Evolutionary conservation across 2,797 vertebrate species (phyloP).

Genomic region (Apogon hyalosoma): DNA sequence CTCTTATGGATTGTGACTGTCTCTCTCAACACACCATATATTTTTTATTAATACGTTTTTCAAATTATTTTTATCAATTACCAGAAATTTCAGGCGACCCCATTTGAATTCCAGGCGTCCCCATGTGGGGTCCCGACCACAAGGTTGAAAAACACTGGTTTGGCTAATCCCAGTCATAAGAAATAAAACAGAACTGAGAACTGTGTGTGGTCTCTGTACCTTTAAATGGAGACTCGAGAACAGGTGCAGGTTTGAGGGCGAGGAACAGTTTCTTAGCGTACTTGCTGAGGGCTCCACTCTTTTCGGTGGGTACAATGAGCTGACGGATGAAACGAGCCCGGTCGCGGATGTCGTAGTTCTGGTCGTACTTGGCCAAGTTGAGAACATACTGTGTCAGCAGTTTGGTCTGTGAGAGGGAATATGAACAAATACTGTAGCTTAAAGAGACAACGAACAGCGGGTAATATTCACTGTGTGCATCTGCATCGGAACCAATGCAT

Average conservation of each 20-base stretch:
- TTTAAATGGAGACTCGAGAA: slow-evolving; percentile 98
- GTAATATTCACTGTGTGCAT: neutral
- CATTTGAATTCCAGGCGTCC: too few relatives aligned
- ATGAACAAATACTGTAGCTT: neutral
- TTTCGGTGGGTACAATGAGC: slow-evolving; percentile 96
- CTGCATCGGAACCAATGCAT: too few relatives aligned
- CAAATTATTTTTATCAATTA: too few relatives aligned
- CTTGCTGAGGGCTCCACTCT: slow-evolving; percentile 95
- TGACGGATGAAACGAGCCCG: slow-evolving; percentile 97
- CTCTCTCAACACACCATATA: too few relatives aligned
- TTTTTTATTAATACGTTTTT: too few relatives aligned
- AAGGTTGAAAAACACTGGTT: too few relatives aligned
- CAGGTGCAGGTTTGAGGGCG: slow-evolving; percentile 95
- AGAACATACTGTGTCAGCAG: slow-evolving; percentile 97
- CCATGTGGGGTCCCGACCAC: too few relatives aligned
- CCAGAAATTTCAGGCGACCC: too few relatives aligned
- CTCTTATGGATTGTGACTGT: too few relatives aligned
- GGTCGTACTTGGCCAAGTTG: slow-evolving; percentile 98
- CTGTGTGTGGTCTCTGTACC: slow-evolving; percentile 76
- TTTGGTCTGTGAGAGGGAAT: slow-evolving; percentile 87
- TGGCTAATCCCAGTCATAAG: too few relatives aligned
- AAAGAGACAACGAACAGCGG: neutral
- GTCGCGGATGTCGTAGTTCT: slow-evolving; percentile 98
- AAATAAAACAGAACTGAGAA: too few relatives aligned
- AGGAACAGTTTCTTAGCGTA: slow-evolving; percentile 98